Conservation (phyloP, 2,113 vertebrate genomes). For the Bubo bubo region DNA sequence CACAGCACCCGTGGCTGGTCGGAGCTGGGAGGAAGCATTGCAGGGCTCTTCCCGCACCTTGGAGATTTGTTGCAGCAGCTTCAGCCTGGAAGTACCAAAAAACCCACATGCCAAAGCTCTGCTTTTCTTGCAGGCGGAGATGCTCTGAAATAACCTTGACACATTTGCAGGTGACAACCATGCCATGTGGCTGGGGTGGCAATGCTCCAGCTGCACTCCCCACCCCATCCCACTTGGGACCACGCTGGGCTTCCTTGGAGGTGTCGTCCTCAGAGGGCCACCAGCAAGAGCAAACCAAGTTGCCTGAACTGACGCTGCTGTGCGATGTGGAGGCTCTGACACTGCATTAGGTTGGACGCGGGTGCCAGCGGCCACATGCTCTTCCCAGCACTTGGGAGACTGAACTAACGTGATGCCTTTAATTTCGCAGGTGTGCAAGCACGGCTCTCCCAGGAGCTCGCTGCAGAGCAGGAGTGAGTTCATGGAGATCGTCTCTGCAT, state of each 20-base stretch:
- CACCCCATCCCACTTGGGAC: not conserved
- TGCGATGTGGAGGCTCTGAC: accelerated
- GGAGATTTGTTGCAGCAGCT: not conserved
- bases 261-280: not conserved
- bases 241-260: accelerated
- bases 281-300: not conserved
- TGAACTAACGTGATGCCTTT: not conserved
- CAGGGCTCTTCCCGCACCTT: not conserved
- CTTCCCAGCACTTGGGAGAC: not conserved
- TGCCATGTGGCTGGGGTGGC: not conserved
- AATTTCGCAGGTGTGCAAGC: not conserved
- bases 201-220: not conserved
- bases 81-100: not conserved
- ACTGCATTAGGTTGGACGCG: accelerated
- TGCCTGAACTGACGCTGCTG: not conserved
- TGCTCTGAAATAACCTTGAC: not conserved
- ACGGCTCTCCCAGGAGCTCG: not conserved
- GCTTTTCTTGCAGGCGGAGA: accelerated
- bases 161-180: not conserved
- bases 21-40: accelerated
- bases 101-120: not conserved
- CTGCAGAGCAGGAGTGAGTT: not conserved
- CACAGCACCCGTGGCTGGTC: no score
- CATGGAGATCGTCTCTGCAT: not conserved
- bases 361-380: accelerated